These are phyloP conservation scores for Agrotis exclamationis DNA, from an alignment of 2,888 invertebrate species.

Conservation along the genomic window DNA sequence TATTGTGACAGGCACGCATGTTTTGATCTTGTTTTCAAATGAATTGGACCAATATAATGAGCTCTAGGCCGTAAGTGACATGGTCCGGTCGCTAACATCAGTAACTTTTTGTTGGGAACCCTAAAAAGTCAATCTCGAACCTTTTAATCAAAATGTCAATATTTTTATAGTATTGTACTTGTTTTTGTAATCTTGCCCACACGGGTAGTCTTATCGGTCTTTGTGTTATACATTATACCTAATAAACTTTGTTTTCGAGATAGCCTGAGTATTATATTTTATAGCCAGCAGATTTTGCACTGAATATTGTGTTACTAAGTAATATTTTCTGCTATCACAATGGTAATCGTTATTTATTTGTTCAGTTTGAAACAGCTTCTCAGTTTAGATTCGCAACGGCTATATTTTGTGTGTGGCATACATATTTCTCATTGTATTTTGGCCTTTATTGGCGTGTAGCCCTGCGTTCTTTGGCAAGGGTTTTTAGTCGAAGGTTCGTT, in stretches of 20 bases:
- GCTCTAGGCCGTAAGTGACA: no score
- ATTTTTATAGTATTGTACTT: conserved; percentile 67
- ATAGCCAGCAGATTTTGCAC: conserved; percentile 17
- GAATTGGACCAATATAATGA: background rate
- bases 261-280: conserved; percentile 34
- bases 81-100: background rate
- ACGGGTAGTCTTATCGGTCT: conserved; percentile 67
- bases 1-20: background rate
- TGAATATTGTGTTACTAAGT: conserved; percentile 14
- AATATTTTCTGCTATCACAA: conserved; percentile 20
- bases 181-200: conserved; percentile 65
- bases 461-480: conserved; percentile 43
- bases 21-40: background rate
- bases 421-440: conserved; percentile 19
- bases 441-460: conserved; percentile 34
- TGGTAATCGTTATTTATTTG: conserved; percentile 6
- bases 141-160: conserved; percentile 73
- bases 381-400: conserved; percentile 17
- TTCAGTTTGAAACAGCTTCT: conserved; percentile 3
- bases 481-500: conserved; percentile 40
- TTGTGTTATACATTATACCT: conserved; percentile 55
- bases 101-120: background rate
- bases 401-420: conserved; percentile 18
- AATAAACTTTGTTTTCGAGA: conserved; percentile 55
- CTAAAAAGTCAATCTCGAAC: conserved; percentile 51